These are phyloP conservation scores for Isurus oxyrinchus DNA, from an alignment of 2,113 vertebrate species.

Conservation along the genomic window DNA sequence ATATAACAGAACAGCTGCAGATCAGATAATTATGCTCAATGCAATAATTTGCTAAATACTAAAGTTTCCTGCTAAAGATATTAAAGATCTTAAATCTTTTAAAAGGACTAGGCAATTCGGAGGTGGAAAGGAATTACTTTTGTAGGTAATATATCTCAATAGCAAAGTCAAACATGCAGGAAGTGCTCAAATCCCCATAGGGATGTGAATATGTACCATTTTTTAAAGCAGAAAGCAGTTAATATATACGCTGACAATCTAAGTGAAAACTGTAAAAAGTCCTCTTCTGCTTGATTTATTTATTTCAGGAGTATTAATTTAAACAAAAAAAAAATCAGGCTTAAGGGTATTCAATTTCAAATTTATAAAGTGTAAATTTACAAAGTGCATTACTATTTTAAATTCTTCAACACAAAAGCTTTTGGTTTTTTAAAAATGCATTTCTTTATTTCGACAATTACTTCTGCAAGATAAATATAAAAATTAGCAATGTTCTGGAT, in stretches of 20 bases:
- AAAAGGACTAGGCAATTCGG: background rate
- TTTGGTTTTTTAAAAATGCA: background rate
- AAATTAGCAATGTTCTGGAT: background rate
- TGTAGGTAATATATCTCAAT: conserved; percentile 19
- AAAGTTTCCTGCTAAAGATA: background rate
- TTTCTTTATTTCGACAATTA: background rate
- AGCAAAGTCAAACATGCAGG: background rate
- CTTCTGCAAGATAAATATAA: background rate
- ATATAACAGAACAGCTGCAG: background rate
- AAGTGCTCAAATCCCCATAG: background rate
- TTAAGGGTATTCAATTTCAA: background rate
- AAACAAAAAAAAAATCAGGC: background rate
- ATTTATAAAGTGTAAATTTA: background rate
- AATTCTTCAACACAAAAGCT: background rate
- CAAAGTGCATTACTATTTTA: background rate
- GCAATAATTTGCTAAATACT: background rate
- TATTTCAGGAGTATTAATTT: background rate
- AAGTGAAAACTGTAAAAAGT: background rate
- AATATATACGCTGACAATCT: background rate
- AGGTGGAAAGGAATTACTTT: background rate
- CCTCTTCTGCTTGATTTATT: background rate
- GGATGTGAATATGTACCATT: background rate
- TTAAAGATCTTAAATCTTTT: conserved; percentile 29
- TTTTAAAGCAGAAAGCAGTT: background rate
- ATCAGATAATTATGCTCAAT: background rate